Base-by-base conservation (phyloP, 2,113 vertebrate genomes). In the Leiothrix lutea region DNA sequence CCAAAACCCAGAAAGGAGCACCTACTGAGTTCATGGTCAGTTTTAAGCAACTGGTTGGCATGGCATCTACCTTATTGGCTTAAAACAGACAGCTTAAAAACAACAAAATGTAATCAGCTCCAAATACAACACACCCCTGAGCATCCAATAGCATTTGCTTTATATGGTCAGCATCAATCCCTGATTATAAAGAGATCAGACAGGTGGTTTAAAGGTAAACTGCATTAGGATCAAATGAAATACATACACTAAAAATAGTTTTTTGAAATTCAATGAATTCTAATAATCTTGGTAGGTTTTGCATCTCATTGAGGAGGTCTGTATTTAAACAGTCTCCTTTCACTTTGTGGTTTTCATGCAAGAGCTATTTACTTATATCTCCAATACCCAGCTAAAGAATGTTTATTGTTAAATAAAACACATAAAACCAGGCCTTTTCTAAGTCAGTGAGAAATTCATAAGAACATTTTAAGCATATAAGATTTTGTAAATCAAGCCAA, bases 141-240 rank as follows among this genome's bases (percentile, higher is more conserved):
- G 73, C 45, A 77, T 6, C 60, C 58, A 47, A 3, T 64, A 62
- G 38, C 51, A 95, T 81, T 90, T 95, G 66, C 33, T 91, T 82
- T 67, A 19, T 6, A 53, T 7, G 18, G 54, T 42, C 88, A 95
- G 60, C 84, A 94, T 65, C 90, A 71, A 57, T 54, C 77, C 67
- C 21, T 50, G 65, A n/a, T 73, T 50, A 86, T 14, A 80, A 74
- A 94, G 80, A 64, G 54, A 80, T 35, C 90, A 95, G 86, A 95
- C 91, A 97, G 96, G 94, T 95, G 94, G 91, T 94, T 95, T 94
- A 90, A 95, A 94, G 78, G 78, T 14, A 81, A 65, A 56, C 42
- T 72, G 73, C 80, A 19, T 57, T 53, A 66, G 54, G 50, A 84
- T 35, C 80, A 89, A 64, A 80, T 21, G 4, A 83, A 78, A 95